Base-by-base conservation (phyloP, 1,140 invertebrate species). In the Archivesica marissinica region DNA sequence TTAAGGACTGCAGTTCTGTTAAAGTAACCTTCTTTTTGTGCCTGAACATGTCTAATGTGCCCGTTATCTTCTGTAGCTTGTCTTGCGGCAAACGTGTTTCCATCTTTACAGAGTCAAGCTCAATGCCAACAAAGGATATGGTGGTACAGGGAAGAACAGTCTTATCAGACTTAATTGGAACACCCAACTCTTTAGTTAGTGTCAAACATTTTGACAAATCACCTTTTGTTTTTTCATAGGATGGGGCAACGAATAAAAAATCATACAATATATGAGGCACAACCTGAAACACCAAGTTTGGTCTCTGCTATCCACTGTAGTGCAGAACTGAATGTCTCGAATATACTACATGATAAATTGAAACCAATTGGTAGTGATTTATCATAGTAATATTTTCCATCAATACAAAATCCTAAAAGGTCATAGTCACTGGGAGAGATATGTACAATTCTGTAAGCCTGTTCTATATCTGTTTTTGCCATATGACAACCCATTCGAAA, bases 311-410 rank as follows among this genome's bases (percentile, higher is more conserved):
- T n/a, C n/a, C n/a, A n/a, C n/a, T n/a, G n/a, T n/a, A n/a, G n/a
- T n/a, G n/a, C n/a, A 17, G 81, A 54, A 30, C 72, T 78, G 39
- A 87, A 85, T 66, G 66, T 35, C 59, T 87, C 85, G 82, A 88
- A 87, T 30, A 85, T 44, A 11, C 47, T 20, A 70, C 85, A 88
- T 35, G 75, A 76, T 74, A 20, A 72, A 59, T 23, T 47, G 2
- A 47, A 23, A n/a, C 85, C 87, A 66, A 88, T 85, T 6, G 77
- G 78, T 1, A 87, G 47, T 39, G 52, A 56, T 56, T 64, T 64
- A 61, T 88, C 87, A n/a, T n/a, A n/a, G n/a, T n/a, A n/a, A n/a
- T 64, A 81, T 6, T 80, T 1, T n/a, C 70, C 20, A 15, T 81
- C 78, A 38, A 88, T 28, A 20, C 20, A 61, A 83, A 86, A 83